Conservation (phyloP, 2,113 vertebrate species). For the Chrysemys picta region DNA sequence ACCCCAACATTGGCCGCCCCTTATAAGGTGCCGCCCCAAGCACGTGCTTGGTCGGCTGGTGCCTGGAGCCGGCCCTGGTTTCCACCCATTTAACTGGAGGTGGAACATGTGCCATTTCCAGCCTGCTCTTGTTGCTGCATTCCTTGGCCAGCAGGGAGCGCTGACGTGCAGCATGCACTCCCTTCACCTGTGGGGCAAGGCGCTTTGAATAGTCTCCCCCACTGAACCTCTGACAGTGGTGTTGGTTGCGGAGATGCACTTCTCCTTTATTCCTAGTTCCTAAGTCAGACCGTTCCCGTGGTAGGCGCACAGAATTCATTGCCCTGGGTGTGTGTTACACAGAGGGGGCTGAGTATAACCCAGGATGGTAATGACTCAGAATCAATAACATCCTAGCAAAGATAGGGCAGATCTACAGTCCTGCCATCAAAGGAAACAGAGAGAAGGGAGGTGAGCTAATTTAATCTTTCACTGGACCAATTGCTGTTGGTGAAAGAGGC, state of each 20-base stretch:
- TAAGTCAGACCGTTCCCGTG: fast-evolving
- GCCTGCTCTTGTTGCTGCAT: fast-evolving
- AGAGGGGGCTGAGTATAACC: neutral
- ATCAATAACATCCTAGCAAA: neutral
- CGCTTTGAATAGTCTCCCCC: neutral
- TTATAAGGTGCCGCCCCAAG: too few species aligned
- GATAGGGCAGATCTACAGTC: fast-evolving
- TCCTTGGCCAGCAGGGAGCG: neutral
- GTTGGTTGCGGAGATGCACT: neutral
- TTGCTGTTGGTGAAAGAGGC: neutral
- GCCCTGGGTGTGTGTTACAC: neutral
- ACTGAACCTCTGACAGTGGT: neutral
- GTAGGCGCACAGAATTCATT: neutral
- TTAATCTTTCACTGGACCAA: neutral
- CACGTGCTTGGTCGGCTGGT: too few species aligned
- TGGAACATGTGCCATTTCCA: neutral
- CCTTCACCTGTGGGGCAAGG: neutral
- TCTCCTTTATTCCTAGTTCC: neutral
- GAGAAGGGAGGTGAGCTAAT: neutral
- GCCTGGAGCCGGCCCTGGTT: too few species aligned
- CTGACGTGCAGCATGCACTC: neutral
- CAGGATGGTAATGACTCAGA: neutral
- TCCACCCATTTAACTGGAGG: neutral
- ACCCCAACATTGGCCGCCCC: too few species aligned
- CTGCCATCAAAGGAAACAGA: neutral